Evolutionary conservation across 2,113 vertebrate genomes (phyloP).

Genomic region (Perca flavescens): DNA sequence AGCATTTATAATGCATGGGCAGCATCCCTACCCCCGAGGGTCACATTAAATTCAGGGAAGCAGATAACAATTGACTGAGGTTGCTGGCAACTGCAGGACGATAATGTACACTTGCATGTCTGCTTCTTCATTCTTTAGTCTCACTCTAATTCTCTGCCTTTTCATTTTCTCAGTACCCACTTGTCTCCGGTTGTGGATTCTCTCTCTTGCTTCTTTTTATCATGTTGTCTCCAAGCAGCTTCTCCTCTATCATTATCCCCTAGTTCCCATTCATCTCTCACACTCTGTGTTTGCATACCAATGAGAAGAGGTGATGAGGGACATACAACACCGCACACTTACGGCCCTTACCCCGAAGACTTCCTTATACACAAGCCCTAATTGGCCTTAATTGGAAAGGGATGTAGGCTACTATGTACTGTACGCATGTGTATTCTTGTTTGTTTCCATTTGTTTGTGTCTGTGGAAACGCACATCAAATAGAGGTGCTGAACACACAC

Average conservation of each 20-base stretch:
- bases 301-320: constrained; percentile 43
- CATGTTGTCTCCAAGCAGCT: constrained; percentile 8
- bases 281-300: constrained; percentile 32
- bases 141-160: constrained; percentile 27
- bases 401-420: constrained; percentile 23
- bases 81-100: constrained; percentile 60
- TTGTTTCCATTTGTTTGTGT: not conserved
- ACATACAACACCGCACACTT: constrained; percentile 17
- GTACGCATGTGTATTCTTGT: not conserved
- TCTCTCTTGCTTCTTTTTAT: not conserved
- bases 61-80: constrained; percentile 79
- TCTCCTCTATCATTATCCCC: constrained; percentile 12
- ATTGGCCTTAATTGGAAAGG: constrained; percentile 62
- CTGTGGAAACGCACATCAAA: not conserved
- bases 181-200: constrained; percentile 6
- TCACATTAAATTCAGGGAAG: constrained; percentile 76
- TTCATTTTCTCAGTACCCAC: constrained; percentile 1
- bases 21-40: constrained; percentile 68
- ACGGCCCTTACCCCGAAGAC: constrained; percentile 26
- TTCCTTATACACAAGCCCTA: constrained; percentile 20
- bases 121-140: constrained; percentile 37
- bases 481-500: not conserved
- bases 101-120: constrained; percentile 61
- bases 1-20: constrained; percentile 70
- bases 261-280: constrained; percentile 12